Evolutionary conservation across 1,140 invertebrate genomes (phyloP).

Genomic region (Hycleus cichorii): DNA sequence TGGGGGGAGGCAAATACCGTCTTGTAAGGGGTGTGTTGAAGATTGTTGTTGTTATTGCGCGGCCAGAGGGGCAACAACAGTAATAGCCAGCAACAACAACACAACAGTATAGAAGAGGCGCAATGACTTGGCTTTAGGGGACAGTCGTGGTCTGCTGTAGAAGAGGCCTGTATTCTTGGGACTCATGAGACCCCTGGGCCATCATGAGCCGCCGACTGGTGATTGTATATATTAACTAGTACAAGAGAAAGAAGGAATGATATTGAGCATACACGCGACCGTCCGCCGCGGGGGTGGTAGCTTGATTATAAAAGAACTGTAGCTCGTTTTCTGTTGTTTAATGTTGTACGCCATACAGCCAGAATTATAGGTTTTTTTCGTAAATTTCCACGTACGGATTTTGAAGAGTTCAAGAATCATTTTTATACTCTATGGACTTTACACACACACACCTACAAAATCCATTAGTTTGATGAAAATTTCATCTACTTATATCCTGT

Average conservation of each 20-base stretch:
- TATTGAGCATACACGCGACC: slow-evolving; percentile 31
- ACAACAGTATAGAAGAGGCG: slow-evolving; percentile 7
- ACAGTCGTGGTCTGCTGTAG: slow-evolving; percentile 32
- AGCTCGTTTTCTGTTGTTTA: slow-evolving; percentile 19
- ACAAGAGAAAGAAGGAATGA: slow-evolving; percentile 12
- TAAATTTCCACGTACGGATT: too few relatives aligned
- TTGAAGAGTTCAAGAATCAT: too few relatives aligned
- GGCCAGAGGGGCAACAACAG: background rate
- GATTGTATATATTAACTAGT: slow-evolving; percentile 18
- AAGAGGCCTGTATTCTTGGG: slow-evolving; percentile 27
- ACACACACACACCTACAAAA: background rate
- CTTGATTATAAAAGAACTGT: slow-evolving; percentile 28
- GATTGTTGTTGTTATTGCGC: too few relatives aligned
- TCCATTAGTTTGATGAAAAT: too few relatives aligned
- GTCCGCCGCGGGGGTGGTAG: slow-evolving; percentile 37
- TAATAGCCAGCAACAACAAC: background rate
- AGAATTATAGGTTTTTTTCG: too few relatives aligned
- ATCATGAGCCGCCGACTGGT: slow-evolving; percentile 32
- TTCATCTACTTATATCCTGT: too few relatives aligned
- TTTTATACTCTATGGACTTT: too few relatives aligned
- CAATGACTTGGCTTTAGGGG: slow-evolving; percentile 33
- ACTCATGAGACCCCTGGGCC: slow-evolving; percentile 30
- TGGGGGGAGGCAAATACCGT: too few relatives aligned
- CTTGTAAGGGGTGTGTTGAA: too few relatives aligned
- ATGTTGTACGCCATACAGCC: background rate